phyloP scores from a whole-genome alignment of 2,113 vertebrate species.

The Cochlearius cochlearius region DNA sequence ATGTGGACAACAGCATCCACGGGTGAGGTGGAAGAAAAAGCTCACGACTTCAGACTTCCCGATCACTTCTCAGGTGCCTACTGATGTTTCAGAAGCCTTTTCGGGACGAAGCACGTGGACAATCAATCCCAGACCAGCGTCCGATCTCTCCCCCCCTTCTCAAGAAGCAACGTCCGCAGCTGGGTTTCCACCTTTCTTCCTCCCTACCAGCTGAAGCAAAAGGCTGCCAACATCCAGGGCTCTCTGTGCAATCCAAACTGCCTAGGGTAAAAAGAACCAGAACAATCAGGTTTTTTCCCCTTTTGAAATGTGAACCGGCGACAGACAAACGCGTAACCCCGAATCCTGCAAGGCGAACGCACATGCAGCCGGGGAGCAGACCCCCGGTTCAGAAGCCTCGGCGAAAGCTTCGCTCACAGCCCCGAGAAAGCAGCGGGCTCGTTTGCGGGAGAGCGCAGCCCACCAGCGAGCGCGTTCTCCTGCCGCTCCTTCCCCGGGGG shows the following conservation, averaged over 20 bases:
- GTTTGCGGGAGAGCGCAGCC: background rate
- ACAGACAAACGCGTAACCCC: too few relatives aligned
- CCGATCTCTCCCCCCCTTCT: background rate
- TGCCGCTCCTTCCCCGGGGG: rapidly evolving
- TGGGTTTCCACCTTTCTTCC: background rate
- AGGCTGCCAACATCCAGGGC: conserved; percentile 48
- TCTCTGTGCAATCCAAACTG: background rate
- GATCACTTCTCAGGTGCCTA: conserved; percentile 5
- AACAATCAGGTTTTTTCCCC: background rate
- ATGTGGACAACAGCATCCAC: conserved; percentile 7
- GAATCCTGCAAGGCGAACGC: background rate
- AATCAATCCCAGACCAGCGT: conserved; percentile 22
- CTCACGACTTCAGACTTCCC: background rate
- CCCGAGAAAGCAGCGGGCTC: rapidly evolving
- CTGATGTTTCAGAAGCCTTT: conserved; percentile 20
- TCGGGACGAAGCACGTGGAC: background rate
- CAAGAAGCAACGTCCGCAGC: background rate
- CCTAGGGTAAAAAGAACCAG: conserved; percentile 6
- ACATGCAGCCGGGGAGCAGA: rapidly evolving
- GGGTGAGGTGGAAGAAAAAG: background rate
- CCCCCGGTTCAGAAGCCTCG: rapidly evolving
- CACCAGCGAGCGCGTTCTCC: background rate
- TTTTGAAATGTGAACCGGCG: background rate
- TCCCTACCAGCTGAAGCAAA: background rate
- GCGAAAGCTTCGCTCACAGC: rapidly evolving